These are phyloP conservation scores for Rhodinocichla rosea DNA, from an alignment of 2,113 vertebrate genomes.

Conservation along the genomic window DNA sequence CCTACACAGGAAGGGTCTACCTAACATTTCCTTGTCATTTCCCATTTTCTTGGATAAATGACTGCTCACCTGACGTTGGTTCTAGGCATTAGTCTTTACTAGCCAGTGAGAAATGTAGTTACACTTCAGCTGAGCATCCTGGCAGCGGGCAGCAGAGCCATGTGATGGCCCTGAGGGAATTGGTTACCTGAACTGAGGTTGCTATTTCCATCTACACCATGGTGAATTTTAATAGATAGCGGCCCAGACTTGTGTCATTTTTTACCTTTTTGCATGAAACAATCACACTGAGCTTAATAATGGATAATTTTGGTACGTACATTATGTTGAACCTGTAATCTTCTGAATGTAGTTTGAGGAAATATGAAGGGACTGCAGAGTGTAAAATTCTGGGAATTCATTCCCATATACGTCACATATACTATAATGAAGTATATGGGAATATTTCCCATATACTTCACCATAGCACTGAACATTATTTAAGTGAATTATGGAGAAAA, in stretches of 20 bases:
- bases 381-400: not conserved
- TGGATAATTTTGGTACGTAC: not conserved
- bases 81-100: not conserved
- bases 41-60: not conserved
- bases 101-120: not conserved
- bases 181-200: not conserved
- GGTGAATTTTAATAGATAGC: not conserved
- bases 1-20: fast-evolving
- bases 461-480: not conserved
- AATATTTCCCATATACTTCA: too few species aligned
- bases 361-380: not conserved
- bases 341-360: not conserved
- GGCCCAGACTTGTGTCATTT: fast-evolving
- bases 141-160: not conserved
- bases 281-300: not conserved
- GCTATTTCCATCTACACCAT: not conserved
- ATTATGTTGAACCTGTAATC: not conserved
- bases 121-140: not conserved
- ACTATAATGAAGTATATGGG: too few species aligned
- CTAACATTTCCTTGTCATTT: not conserved
- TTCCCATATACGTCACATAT: not conserved
- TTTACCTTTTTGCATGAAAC: not conserved
- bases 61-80: not conserved
- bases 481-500: not conserved
- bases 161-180: not conserved